Conservation (phyloP, 2,113 vertebrate species). For the Muntiacus muntjak region DNA sequence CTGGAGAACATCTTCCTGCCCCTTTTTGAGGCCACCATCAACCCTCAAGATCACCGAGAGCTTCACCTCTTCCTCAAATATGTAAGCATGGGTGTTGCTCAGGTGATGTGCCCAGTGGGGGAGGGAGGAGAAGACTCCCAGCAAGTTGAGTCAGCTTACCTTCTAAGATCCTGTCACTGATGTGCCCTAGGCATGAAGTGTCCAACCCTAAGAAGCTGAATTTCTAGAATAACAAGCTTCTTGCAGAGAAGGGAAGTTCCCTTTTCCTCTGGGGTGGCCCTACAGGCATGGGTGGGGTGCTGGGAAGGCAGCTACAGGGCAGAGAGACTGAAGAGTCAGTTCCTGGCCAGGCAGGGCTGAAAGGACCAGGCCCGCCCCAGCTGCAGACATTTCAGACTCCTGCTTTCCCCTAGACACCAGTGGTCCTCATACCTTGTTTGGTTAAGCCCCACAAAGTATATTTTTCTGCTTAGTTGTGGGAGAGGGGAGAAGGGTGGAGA, state of each 20-base stretch:
- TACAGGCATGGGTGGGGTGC: background rate
- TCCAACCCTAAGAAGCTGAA: background rate
- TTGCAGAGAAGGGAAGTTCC: background rate
- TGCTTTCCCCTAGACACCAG: background rate
- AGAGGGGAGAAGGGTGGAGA: background rate
- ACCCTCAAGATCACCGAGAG: slow-evolving; percentile 91
- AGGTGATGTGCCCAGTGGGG: background rate
- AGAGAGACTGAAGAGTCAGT: background rate
- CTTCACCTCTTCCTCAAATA: slow-evolving; percentile 95
- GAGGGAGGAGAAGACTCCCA: background rate
- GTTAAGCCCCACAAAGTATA: background rate
- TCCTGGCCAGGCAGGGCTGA: background rate
- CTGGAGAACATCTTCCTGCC: slow-evolving; percentile 97
- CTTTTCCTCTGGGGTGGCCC: background rate
- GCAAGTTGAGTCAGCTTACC: background rate
- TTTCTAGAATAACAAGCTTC: background rate
- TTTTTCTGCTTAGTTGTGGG: background rate
- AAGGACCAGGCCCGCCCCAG: background rate
- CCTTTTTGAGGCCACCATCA: slow-evolving; percentile 95
- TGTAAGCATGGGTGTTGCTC: slow-evolving; percentile 81
- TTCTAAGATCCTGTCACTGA: background rate
- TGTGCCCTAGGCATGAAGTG: background rate
- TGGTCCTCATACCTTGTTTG: background rate
- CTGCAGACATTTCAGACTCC: background rate
- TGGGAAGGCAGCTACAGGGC: background rate